Evolutionary conservation across 1,140 invertebrate genomes (phyloP).

Genomic region (Psix sp.): DNA sequence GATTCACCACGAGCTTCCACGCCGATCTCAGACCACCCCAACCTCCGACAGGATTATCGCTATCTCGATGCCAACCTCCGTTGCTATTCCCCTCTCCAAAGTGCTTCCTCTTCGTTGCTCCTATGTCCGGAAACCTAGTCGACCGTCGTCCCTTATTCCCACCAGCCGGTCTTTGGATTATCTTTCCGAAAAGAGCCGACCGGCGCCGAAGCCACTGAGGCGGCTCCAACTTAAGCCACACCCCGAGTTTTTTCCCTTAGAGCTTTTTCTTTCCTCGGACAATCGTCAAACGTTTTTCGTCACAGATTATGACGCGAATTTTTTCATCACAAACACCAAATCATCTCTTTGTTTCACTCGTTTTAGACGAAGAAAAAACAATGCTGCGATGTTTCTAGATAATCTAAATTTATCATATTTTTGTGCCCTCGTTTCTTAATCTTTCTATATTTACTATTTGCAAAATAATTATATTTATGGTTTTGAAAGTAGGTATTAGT

Average conservation of each 20-base stretch:
- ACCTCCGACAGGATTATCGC: slow-evolving; percentile 45
- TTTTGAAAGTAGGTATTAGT: no score
- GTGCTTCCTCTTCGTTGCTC: slow-evolving; percentile 32
- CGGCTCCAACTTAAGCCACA: slow-evolving; percentile 50
- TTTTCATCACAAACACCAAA: slow-evolving; percentile 72
- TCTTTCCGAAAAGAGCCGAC: slow-evolving; percentile 37
- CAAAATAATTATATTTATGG: no score
- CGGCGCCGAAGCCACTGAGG: slow-evolving; percentile 44
- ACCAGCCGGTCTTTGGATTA: slow-evolving; percentile 13
- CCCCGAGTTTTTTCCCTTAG: slow-evolving; percentile 69
- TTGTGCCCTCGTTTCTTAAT: no score
- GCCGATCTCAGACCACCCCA: slow-evolving; percentile 55
- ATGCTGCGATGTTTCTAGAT: no score
- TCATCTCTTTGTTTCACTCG: slow-evolving; percentile 33
- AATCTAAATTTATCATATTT: no score
- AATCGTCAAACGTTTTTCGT: slow-evolving; percentile 77
- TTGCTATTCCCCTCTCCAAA: slow-evolving; percentile 7
- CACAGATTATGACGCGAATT: slow-evolving; percentile 77
- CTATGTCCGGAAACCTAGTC: slow-evolving; percentile 6
- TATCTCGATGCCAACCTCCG: slow-evolving; percentile 37
- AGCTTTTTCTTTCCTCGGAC: slow-evolving; percentile 52
- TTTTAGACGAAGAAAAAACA: no score
- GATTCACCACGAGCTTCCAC: slow-evolving; percentile 64
- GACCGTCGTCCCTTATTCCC: slow-evolving; percentile 38
- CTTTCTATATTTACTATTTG: no score